Conservation (phyloP, 2,113 vertebrate species). For the Antennarius striatus region DNA sequence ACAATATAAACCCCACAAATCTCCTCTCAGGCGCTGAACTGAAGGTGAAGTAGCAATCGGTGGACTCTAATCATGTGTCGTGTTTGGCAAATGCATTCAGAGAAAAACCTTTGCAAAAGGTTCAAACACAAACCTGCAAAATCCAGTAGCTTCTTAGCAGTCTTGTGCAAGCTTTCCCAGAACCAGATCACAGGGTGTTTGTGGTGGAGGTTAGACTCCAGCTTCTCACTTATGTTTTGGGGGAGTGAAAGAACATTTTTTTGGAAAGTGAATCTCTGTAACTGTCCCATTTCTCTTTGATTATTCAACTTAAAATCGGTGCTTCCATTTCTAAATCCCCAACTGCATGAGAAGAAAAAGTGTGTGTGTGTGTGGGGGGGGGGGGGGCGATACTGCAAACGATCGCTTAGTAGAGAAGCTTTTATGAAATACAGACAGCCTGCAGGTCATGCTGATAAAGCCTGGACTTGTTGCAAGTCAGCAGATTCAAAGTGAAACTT, state of each 20-base stretch:
- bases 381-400: constrained; percentile 7
- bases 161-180: constrained; percentile 58
- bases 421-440: constrained; percentile 30
- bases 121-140: constrained; percentile 68
- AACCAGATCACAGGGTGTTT: constrained; percentile 44
- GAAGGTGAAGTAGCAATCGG: constrained; percentile 49
- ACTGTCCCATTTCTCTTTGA: constrained; percentile 42
- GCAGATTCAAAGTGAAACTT: constrained; percentile 24
- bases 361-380: too few species aligned
- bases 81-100: constrained; percentile 59
- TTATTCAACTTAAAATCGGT: constrained; percentile 25
- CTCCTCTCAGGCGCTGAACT: constrained; percentile 53
- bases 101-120: constrained; percentile 52
- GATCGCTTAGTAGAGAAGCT: constrained; percentile 39
- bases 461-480: constrained; percentile 38
- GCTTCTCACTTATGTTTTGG: constrained; percentile 25
- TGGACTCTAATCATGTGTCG: constrained; percentile 58
- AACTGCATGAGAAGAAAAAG: constrained; percentile 11
- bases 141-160: constrained; percentile 67
- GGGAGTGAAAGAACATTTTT: constrained; percentile 26
- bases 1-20: constrained; percentile 69
- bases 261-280: constrained; percentile 59
- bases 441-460: constrained; percentile 47
- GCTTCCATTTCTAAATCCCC: constrained; percentile 38
- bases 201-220: constrained; percentile 14